These are phyloP conservation scores for Zygaena filipendulae DNA, from an alignment of 2,888 invertebrate genomes.

Conservation along the genomic window DNA sequence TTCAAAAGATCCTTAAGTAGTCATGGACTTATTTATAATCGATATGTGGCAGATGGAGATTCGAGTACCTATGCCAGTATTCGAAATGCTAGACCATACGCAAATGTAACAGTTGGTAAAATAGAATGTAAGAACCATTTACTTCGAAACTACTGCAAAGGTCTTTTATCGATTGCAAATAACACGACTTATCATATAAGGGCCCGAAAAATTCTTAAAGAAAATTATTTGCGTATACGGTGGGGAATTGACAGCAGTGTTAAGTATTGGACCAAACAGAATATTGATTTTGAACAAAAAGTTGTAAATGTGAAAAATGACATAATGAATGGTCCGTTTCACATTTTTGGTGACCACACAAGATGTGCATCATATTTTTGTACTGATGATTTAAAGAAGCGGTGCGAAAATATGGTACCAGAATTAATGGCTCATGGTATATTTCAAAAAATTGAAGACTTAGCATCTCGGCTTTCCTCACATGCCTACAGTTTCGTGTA, in stretches of 20 bases:
- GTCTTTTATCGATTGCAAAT: background rate
- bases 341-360: too few relatives aligned
- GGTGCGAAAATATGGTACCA: slow-evolving; percentile 2
- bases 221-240: slow-evolving; percentile 7
- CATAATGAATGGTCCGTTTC: too few relatives aligned
- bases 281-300: slow-evolving; percentile 4
- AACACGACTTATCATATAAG: slow-evolving; percentile 1
- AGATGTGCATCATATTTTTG: too few relatives aligned
- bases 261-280: slow-evolving; percentile 6
- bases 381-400: too few relatives aligned
- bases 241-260: slow-evolving; percentile 7
- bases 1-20: slow-evolving; percentile 8
- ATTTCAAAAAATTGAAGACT: slow-evolving; percentile 7
- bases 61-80: slow-evolving; percentile 10
- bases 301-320: too few relatives aligned
- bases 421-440: slow-evolving; percentile 3
- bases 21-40: slow-evolving; percentile 10
- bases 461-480: slow-evolving; percentile 3
- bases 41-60: slow-evolving; percentile 11
- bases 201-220: slow-evolving; percentile 2
- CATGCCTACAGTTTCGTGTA: slow-evolving; percentile 5
- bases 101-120: slow-evolving; percentile 4
- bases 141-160: slow-evolving; percentile 3
- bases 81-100: slow-evolving; percentile 8
- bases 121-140: slow-evolving; percentile 4